Conservation (phyloP, 2,113 vertebrate genomes). For the Notarius lentiginosus region DNA sequence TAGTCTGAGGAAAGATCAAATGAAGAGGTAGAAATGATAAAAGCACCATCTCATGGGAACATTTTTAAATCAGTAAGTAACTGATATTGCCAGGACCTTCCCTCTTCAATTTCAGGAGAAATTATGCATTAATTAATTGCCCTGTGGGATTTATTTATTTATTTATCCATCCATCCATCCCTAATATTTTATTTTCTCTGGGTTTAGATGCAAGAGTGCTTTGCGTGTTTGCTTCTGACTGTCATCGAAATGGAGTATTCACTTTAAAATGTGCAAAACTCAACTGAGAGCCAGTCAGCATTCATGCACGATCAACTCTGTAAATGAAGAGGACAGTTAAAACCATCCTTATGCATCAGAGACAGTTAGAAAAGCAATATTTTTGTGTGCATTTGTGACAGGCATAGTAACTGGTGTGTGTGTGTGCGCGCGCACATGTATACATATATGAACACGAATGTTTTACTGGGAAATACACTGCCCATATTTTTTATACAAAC, state of each 20-base stretch:
- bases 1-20: conserved; percentile 49
- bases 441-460: too few species aligned
- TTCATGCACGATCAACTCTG: conserved; percentile 50
- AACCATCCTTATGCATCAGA: conserved; percentile 55
- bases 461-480: too few species aligned
- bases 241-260: background rate
- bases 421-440: too few species aligned
- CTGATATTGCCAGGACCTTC: conserved; percentile 16
- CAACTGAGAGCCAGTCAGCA: conserved; percentile 31
- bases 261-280: conserved; percentile 38
- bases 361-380: conserved; percentile 59
- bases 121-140: conserved; percentile 38
- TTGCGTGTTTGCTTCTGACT: conserved; percentile 2
- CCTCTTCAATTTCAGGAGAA: conserved; percentile 25
- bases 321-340: conserved; percentile 36
- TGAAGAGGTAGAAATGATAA: conserved; percentile 37
- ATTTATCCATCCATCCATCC: too few species aligned
- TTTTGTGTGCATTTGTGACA: conserved; percentile 38
- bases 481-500: too few species aligned
- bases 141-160: conserved; percentile 12
- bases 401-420: conserved; percentile 31
- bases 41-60: conserved; percentile 51
- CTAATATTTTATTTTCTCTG: background rate
- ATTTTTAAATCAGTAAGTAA: conserved; percentile 24
- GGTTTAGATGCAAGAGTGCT: conserved; percentile 17